Percentiles rank a stretch among this genome's conserved stretches.
Conservation (phyloP, 2,113 vertebrate species). For the Periophthalmus modestus region DNA sequence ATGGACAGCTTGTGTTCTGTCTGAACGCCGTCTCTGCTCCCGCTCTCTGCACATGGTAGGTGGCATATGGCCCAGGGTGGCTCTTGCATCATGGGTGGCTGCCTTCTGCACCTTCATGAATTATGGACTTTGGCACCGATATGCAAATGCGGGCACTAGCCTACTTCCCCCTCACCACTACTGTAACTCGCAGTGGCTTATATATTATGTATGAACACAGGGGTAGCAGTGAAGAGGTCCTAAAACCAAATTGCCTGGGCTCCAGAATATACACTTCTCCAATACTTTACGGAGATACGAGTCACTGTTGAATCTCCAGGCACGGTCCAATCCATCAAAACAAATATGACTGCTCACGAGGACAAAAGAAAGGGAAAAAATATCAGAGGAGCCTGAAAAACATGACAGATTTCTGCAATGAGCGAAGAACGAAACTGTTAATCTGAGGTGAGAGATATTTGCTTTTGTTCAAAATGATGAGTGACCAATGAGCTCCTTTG, state of each 20-base stretch:
- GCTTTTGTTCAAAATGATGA: too few relatives aligned
- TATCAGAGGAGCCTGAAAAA: too few relatives aligned
- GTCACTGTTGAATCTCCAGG: too few relatives aligned
- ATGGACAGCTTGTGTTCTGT: constrained; percentile 19
- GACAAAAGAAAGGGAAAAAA: too few relatives aligned
- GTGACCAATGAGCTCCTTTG: too few relatives aligned
- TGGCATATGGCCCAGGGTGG: constrained; percentile 48
- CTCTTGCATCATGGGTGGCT: constrained; percentile 28
- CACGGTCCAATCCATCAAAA: too few relatives aligned
- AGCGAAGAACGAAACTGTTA: too few relatives aligned
- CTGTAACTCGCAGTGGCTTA: constrained; percentile 73
- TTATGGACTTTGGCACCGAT: constrained; percentile 74
- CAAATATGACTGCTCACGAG: too few relatives aligned
- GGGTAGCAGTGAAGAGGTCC: constrained; percentile 60
- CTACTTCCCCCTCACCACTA: constrained; percentile 70
- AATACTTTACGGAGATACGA: too few relatives aligned
- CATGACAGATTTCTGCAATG: too few relatives aligned
- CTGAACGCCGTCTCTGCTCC: constrained; percentile 29
- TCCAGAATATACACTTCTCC: too few relatives aligned
- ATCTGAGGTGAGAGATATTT: too few relatives aligned
- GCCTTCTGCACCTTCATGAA: constrained; percentile 64
- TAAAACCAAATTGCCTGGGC: constrained; percentile 41
- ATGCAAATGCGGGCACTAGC: constrained; percentile 77
- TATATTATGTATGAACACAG: constrained; percentile 75
- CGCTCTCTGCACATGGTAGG: constrained; percentile 17